Evolutionary conservation across 2,888 invertebrate species (phyloP).

Genomic region (Fragum fragum): DNA sequence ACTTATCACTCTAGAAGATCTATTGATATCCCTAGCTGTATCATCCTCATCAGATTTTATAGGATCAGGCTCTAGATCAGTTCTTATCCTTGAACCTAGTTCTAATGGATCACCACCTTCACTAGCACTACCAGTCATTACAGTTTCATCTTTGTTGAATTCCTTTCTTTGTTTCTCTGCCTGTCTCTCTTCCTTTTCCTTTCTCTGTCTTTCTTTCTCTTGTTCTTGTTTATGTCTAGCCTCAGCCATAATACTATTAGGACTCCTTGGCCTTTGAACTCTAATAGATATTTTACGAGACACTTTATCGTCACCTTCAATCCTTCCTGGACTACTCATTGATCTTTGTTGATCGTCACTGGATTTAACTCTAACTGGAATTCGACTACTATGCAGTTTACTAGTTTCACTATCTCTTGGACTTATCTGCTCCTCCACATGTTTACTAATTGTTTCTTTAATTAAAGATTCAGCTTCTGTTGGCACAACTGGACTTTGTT

Average conservation of each 20-base stretch:
- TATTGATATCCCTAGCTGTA: constrained; percentile 40
- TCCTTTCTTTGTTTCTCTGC: constrained; percentile 40
- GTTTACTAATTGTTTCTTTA: constrained; percentile 73
- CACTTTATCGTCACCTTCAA: constrained; percentile 38
- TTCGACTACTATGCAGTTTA: constrained; percentile 59
- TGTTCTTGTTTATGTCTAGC: constrained; percentile 64
- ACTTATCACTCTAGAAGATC: constrained; percentile 14
- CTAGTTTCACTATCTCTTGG: constrained; percentile 57
- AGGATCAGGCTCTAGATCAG: constrained; percentile 54
- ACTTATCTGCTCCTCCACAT: constrained; percentile 70
- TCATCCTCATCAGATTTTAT: constrained; percentile 69
- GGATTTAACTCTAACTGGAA: constrained; percentile 62
- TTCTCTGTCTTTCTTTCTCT: constrained; percentile 65
- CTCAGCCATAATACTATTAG: constrained; percentile 71
- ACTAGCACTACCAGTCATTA: constrained; percentile 67
- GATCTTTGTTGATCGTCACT: constrained; percentile 52
- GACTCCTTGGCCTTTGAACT: constrained; percentile 69
- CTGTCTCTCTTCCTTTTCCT: constrained; percentile 57
- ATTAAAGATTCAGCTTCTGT: constrained; percentile 68
- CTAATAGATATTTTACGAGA: constrained; percentile 56
- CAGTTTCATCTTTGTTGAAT: constrained; percentile 56
- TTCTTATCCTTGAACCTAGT: constrained; percentile 36
- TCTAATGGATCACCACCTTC: constrained; percentile 60
- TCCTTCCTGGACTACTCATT: constrained; percentile 53
- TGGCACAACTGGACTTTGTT: constrained; percentile 40